Evolutionary conservation across 1,140 invertebrate genomes (phyloP).

Genomic region (Drosophila triauraria): DNA sequence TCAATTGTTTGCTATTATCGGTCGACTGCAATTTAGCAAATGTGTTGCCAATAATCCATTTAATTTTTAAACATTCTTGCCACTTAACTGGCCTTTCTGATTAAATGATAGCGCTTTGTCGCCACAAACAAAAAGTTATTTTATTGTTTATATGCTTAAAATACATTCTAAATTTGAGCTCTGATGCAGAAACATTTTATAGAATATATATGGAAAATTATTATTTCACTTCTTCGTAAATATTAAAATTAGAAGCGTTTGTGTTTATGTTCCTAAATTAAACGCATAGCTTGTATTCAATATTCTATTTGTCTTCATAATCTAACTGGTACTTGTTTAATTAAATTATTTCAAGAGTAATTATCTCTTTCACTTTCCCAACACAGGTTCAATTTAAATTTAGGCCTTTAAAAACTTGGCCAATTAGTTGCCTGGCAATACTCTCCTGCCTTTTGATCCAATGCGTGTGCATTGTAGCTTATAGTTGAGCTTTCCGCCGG

Average conservation of each 20-base stretch:
- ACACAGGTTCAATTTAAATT: background rate
- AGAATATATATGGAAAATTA: background rate
- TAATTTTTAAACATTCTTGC: conserved; percentile 17
- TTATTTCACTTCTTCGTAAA: background rate
- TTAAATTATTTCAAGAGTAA: background rate
- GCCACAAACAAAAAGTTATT: conserved; percentile 5
- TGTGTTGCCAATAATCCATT: conserved; percentile 37
- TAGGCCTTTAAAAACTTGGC: background rate
- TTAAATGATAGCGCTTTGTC: conserved; percentile 4
- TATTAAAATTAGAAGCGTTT: background rate
- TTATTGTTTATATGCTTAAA: background rate
- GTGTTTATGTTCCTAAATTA: background rate
- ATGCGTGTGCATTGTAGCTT: conserved; percentile 15
- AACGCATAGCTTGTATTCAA: too few species aligned
- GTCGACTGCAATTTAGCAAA: conserved; percentile 56
- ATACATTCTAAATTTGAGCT: background rate
- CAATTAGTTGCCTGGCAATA: conserved; percentile 12
- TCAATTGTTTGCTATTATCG: conserved; percentile 48
- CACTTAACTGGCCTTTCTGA: conserved; percentile 22
- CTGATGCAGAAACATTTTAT: conserved; percentile 1
- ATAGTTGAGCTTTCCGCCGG: conserved; percentile 2
- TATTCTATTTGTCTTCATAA: background rate
- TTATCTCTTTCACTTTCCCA: background rate
- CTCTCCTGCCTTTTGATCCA: conserved; percentile 19
- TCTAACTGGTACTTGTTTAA: background rate